Evolutionary conservation across 2,888 invertebrate genomes (phyloP), one percentile per base, ranked within the genome.

Genomic region (Anarsia innoxiella): DNA sequence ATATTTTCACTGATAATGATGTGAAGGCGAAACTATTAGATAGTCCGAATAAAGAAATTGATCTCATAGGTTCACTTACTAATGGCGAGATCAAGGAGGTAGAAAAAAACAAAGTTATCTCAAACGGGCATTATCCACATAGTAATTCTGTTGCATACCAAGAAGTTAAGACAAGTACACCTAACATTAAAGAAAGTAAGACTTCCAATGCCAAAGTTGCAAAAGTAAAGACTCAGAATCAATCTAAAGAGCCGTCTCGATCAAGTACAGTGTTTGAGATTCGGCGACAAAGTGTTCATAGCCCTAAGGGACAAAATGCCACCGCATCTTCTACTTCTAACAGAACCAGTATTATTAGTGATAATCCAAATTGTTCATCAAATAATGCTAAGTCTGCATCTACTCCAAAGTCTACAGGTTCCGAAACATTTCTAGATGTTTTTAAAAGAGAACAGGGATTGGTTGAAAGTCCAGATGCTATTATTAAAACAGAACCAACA

Each of bases 381-480:
- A 36, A 15, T 33, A 37, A 54, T 60, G 51, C 44, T 4, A 72
- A 67, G 46, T 36, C 55, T 15, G 37, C 46, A n/a, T 43, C 53
- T 13, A 42, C 54, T 19, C 48, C 49, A 26, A 73, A 71, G 42
- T 56, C 51, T 27, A 44, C 57, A 31, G 62, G 55, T 1, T 41
- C 64, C 5, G 79, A 80, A 53, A 83, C 82, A 5, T 84, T 82
- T 61, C 56, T 84, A 45, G 84, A 84, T 76, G 84, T 84, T 27
- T 84, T 82, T 46, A 83, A 83, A 45, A 69, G 83, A 54, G 84
- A 83, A 48, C 83, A 83, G 49, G 77, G 79, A 15, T 51, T 74
- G 36, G 59, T 67, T 40, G 69, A 66, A 35, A 63, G 56, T 41
- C 37, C 47, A 15, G 34, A 49, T 19, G 47, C 59, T 23, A 48